phyloP scores from a whole-genome alignment of 2,113 vertebrate species.

The Henicopernis longicauda region DNA sequence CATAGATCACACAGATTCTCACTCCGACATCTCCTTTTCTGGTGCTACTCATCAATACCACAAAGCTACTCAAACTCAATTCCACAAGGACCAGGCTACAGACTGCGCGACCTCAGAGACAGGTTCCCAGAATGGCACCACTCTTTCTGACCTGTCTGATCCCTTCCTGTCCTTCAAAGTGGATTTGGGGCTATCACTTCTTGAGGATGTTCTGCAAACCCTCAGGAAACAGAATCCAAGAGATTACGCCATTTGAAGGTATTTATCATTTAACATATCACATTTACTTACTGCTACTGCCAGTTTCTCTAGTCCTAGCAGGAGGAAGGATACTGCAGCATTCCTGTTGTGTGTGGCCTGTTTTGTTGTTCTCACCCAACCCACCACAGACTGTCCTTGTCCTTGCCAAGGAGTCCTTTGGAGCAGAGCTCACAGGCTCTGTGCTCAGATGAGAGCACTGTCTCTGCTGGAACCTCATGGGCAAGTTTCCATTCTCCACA shows the following conservation, averaged over 20 bases:
- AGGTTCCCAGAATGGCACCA: background rate
- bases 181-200: conserved; percentile 90
- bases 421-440: background rate
- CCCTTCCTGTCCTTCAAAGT: conserved; percentile 76
- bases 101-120: conserved; percentile 5
- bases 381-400: background rate
- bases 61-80: conserved; percentile 30
- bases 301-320: background rate
- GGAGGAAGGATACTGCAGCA: background rate
- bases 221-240: conserved; percentile 83
- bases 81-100: conserved; percentile 32
- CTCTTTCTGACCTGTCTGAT: conserved; percentile 61
- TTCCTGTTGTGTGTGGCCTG: background rate
- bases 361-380: background rate
- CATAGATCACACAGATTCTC: conserved; percentile 56
- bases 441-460: background rate
- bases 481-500: background rate
- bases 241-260: conserved; percentile 64
- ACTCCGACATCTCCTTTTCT: conserved; percentile 59
- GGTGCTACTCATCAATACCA: conserved; percentile 12
- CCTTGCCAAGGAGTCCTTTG: background rate
- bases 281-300: background rate
- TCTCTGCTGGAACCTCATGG: background rate
- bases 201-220: conserved; percentile 90
- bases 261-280: background rate